Conservation (phyloP, 2,888 invertebrate genomes). For the Marasmarcha lunaedactyla region DNA sequence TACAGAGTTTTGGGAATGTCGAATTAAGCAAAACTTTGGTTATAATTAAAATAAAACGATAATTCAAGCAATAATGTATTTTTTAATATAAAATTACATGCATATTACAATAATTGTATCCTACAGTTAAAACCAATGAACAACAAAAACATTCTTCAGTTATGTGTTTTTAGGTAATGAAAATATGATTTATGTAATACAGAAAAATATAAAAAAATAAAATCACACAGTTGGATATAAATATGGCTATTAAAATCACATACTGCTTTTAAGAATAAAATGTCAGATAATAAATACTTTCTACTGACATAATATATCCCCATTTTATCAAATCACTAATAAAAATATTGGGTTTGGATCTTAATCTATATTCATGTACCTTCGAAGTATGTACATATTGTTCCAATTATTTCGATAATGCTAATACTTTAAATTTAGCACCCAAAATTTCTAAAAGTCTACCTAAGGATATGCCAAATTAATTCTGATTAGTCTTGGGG, state of each 20-base stretch:
- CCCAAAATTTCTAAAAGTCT: constrained; percentile 34
- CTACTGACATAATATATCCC: too few relatives aligned
- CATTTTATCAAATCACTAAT: too few relatives aligned
- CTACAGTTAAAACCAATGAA: constrained; percentile 38
- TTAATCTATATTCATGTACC: not conserved
- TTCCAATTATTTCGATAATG: constrained; percentile 18
- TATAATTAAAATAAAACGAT: constrained; percentile 9
- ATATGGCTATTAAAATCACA: constrained; percentile 39
- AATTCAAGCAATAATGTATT: constrained; percentile 6
- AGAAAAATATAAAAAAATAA: constrained; percentile 29
- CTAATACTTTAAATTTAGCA: constrained; percentile 38
- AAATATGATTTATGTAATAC: not conserved
- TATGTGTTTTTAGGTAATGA: not conserved
- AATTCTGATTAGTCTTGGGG: constrained; percentile 20
- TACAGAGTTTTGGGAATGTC: constrained; percentile 82
- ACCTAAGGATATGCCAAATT: constrained; percentile 44
- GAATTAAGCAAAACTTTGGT: constrained; percentile 17
- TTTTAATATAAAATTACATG: constrained; percentile 61
- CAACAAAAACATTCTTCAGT: not conserved
- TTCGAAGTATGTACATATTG: not conserved
- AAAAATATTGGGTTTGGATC: too few relatives aligned
- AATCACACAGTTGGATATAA: constrained; percentile 39
- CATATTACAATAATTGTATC: constrained; percentile 48
- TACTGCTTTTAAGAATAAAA: not conserved
- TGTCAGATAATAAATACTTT: not conserved